phyloP scores from a whole-genome alignment of 2,888 invertebrate genomes.

The Acanthococcus lagerstroemiae region DNA sequence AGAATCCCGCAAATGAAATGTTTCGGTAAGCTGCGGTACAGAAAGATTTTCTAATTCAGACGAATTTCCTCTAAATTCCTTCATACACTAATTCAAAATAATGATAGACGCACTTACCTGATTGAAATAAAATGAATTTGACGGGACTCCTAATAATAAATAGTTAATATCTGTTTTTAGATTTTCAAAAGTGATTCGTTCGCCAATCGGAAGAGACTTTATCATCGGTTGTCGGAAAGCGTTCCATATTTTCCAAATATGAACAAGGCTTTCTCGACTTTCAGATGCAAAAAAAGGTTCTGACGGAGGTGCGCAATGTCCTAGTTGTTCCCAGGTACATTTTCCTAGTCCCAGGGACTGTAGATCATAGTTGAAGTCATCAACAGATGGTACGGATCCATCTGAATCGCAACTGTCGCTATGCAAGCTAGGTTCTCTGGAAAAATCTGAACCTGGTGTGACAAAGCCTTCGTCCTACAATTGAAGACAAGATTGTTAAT shows the following conservation, averaged over 20 bases:
- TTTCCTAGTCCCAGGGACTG: not conserved
- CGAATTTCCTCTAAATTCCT: not conserved
- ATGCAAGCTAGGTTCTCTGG: not conserved
- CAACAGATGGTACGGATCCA: not conserved
- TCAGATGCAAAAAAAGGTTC: slow-evolving; percentile 11
- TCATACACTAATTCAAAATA: not conserved
- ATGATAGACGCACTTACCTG: not conserved
- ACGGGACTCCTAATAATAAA: slow-evolving; percentile 14
- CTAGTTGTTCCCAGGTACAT: not conserved
- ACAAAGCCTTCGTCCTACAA: slow-evolving; percentile 22
- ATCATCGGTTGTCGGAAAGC: not conserved
- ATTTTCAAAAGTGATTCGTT: slow-evolving; percentile 12
- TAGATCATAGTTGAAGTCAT: not conserved
- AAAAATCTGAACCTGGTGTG: slow-evolving; percentile 21
- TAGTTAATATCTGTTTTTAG: slow-evolving; percentile 8
- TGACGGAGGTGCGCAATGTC: not conserved
- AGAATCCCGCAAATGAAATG: slow-evolving; percentile 11
- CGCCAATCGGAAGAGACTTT: not conserved
- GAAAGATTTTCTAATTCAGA: not conserved
- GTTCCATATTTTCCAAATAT: slow-evolving; percentile 16
- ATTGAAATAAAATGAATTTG: slow-evolving; percentile 14
- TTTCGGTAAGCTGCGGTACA: not conserved
- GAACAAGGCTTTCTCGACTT: not conserved
- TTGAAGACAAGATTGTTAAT: not conserved
- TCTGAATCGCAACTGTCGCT: not conserved